Conservation (phyloP, 2,797 vertebrate genomes). For the Pagetopsis macropterus region DNA sequence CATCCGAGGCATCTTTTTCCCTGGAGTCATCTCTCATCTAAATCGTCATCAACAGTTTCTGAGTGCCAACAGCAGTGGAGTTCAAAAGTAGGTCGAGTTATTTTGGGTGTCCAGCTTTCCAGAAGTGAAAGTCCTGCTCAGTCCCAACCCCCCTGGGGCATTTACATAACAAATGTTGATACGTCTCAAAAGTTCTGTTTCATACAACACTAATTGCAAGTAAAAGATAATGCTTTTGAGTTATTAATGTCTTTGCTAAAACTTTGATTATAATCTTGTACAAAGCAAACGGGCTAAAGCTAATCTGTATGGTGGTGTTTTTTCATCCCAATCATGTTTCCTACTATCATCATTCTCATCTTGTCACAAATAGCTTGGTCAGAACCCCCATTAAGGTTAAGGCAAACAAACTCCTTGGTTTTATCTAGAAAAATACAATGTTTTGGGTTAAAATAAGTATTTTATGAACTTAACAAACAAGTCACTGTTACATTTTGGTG, state of each 20-base stretch:
- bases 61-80: neutral
- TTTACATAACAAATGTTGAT: neutral
- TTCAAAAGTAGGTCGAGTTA: constrained; percentile 3
- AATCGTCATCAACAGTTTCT: neutral
- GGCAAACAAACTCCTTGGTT: too few species aligned
- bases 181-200: neutral
- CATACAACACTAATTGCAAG: neutral
- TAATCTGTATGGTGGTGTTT: neutral
- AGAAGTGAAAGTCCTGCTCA: neutral
- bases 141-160: neutral
- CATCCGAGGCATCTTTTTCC: constrained; percentile 10
- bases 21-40: constrained; percentile 4
- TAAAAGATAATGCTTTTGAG: neutral
- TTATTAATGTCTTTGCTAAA: neutral
- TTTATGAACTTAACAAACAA: too few species aligned
- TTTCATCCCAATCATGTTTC: too few species aligned
- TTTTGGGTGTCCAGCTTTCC: neutral
- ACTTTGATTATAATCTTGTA: neutral
- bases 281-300: neutral
- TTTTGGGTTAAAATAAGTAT: too few species aligned
- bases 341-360: too few species aligned
- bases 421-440: too few species aligned
- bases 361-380: too few species aligned
- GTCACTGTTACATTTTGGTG: too few species aligned
- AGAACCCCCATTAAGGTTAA: too few species aligned